Evolutionary conservation across 2,888 invertebrate species (phyloP).

Genomic region (Melikaiella ostensackeni): DNA sequence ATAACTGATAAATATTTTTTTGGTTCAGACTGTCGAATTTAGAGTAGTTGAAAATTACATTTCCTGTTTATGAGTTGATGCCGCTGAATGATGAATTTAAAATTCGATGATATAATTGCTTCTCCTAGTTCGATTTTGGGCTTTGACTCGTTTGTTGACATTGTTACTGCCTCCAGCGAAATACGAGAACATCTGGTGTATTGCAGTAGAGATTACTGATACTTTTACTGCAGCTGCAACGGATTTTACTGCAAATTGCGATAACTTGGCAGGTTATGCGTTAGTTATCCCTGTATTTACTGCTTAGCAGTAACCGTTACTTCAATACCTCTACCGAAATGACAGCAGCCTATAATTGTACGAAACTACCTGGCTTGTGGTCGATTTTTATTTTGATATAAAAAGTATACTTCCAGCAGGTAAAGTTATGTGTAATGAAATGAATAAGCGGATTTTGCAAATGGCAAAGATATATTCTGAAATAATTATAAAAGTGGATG

Average conservation of each 20-base stretch:
- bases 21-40: no score
- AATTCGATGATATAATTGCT: background rate
- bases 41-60: background rate
- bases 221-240: slow-evolving; percentile 26
- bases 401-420: background rate
- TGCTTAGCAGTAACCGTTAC: slow-evolving; percentile 21
- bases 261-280: slow-evolving; percentile 13
- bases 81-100: background rate
- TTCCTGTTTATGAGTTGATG: background rate
- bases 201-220: slow-evolving; percentile 17
- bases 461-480: background rate
- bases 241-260: slow-evolving; percentile 19
- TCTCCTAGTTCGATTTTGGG: background rate
- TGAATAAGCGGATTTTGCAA: background rate
- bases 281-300: slow-evolving; percentile 22
- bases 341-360: slow-evolving; percentile 20
- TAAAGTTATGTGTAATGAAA: background rate
- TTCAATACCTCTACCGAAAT: slow-evolving; percentile 13
- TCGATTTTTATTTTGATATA: slow-evolving; percentile 25
- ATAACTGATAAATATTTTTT: no score
- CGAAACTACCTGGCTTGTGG: slow-evolving; percentile 1
- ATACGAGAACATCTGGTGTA: slow-evolving; percentile 20
- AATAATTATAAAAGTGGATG: background rate
- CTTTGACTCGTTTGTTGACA: background rate
- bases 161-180: background rate